Base-by-base conservation (phyloP, 2,113 vertebrate genomes). In the Vimba vimba region DNA sequence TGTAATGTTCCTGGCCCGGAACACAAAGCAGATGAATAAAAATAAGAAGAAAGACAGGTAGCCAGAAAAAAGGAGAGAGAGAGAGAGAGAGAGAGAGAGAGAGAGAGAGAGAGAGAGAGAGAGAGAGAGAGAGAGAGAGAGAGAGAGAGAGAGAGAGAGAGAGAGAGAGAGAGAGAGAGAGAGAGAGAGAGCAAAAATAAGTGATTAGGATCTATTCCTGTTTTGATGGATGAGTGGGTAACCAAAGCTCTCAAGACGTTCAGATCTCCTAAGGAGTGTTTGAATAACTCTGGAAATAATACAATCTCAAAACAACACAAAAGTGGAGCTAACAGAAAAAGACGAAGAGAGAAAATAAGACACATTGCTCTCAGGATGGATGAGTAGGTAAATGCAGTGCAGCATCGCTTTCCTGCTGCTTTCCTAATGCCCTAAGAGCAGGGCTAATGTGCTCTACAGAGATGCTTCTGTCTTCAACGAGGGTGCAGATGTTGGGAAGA, bases 381-480 rank as follows among this genome's bases (percentile, higher is more conserved):
- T 88, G 86, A 79, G 60, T 85, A 79, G 50, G 78, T 89, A 84
- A 84, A 85, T 68, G 73, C 79, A 73, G 78, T 78, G 33, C 13
- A 87, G 43, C 84, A 86, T 45, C 86, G 77, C 50, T 82, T 82
- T 71, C 87, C 50, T 36, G 89, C 85, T 79, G 68, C 73, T 85
- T 69, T 68, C 55, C 76, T 88, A 87, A 88, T 87, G 74, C 75
- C 73, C 83, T 84, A 87, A 87, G 76, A 77, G 80, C 83, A 87
- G 81, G 68, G 80, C 76, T 87, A 88, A 87, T 84, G 86, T 23
- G 57, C 83, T 83, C 25, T 60, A 83, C 71, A 85, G 62, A 59
- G 79, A 52, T 77, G 76, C 76, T 87, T 87, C 80, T 87, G 83
- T 86, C 71, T 57, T 60, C 52, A 80, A 79, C 77, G 57, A 30